These are phyloP conservation scores for Fistularia tabacaria DNA, from an alignment of 2,797 vertebrate genomes.

Conservation along the genomic window DNA sequence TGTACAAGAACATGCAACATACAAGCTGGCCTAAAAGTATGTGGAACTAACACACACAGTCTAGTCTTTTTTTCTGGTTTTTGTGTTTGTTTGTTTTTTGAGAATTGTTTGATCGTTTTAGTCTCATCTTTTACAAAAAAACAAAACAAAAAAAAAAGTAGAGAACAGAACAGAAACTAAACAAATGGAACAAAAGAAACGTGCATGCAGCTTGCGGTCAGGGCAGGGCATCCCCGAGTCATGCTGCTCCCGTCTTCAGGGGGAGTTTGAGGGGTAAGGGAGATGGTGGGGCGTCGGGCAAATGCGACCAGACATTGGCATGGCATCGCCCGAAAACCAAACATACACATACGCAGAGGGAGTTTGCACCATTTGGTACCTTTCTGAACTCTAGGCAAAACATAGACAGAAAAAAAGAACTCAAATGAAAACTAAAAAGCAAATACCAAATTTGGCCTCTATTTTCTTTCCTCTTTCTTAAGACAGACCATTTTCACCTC, in stretches of 20 bases:
- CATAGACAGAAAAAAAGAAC: conserved; percentile 54
- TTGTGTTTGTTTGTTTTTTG: conserved; percentile 61
- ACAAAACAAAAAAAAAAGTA: conserved; percentile 61
- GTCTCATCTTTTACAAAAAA: conserved; percentile 77
- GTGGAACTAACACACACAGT: conserved; percentile 93
- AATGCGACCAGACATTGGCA: conserved; percentile 25
- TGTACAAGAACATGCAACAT: conserved; percentile 99
- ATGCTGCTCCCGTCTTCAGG: conserved; percentile 89
- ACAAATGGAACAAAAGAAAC: conserved; percentile 63
- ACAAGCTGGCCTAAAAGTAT: conserved; percentile 94
- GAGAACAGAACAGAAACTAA: conserved; percentile 55
- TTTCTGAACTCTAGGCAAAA: conserved; percentile 70
- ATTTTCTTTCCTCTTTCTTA: conserved; percentile 19
- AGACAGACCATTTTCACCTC: conserved; percentile 58
- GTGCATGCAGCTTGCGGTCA: conserved; percentile 93
- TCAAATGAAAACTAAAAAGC: conserved; percentile 69
- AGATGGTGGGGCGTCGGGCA: conserved; percentile 62
- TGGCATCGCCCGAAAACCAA: conserved; percentile 38
- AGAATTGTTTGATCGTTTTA: conserved; percentile 73
- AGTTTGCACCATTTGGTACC: conserved; percentile 59
- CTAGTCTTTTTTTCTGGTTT: conserved; percentile 67
- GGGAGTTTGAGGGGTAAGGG: conserved; percentile 77
- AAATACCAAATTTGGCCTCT: conserved; percentile 73
- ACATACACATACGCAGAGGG: conserved; percentile 63
- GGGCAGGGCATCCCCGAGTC: conserved; percentile 84